Base-by-base conservation (phyloP, 2,797 vertebrate genomes). In the Aldrovandia affinis region DNA sequence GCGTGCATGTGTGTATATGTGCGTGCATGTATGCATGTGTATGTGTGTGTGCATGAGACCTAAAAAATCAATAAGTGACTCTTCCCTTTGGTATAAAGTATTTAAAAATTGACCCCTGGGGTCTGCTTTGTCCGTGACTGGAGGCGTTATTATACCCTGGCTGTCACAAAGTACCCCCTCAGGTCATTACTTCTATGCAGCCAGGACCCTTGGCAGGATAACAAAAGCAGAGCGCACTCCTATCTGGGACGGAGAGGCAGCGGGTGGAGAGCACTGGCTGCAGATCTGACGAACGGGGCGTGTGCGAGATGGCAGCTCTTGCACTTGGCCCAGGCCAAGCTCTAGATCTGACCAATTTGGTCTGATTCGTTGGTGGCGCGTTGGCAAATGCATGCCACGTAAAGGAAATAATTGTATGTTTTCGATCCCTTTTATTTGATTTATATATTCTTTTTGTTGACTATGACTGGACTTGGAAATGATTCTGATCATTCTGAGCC, bases 361-460 rank as follows among this genome's bases (percentile, higher is more conserved):
- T 87, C 89, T 90, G 88, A 90, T 91, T 90, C 7, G 70, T 89
- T 85, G 84, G 83, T 22, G 85, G 87, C 85, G 90, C 78, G 86
- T 91, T 94, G 94, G 93, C 94, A 91, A 92, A 93, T 91, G 92
- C 93, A 94, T 93, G 91, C 94, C 90, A 92, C 93, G 94, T 95
- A 94, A 95, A 91, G 92, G 93, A 94, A 93, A 93, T 95, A 95
- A 96, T 93, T 94, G 92, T 93, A 92, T 92, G 93, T 93, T 86
- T 95, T 95, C 95, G 92, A 93, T 94, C 92, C 92, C 39, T 20
- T 85, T 82, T 89, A 94, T 96, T 95, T 95, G 95, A 96, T 96
- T 94, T 93, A 96, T 96, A 95, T 94, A 96, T 96, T 96, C 94
- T 92, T 94, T 96, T 96, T 96, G 92, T 96, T 95, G 93, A 93